phyloP scores from a whole-genome alignment of 2,113 vertebrate species.

The Craseonycteris thonglongyai region DNA sequence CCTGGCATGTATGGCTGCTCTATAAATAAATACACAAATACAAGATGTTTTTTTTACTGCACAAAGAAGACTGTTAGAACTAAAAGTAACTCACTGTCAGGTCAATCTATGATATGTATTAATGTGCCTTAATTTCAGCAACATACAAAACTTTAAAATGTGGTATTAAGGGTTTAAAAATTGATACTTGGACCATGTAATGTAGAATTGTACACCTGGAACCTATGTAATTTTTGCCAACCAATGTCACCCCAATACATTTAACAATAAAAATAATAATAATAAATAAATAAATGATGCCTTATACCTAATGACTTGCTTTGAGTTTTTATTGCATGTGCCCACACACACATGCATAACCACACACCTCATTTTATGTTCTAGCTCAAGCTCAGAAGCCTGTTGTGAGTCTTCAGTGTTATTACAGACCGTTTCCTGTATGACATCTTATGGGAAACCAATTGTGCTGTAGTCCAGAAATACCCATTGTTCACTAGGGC shows the following conservation, averaged over 20 bases:
- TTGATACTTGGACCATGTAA: too few relatives aligned
- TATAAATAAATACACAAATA: not conserved
- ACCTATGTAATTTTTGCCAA: too few relatives aligned
- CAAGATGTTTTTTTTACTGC: not conserved
- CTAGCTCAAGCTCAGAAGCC: conserved; percentile 52
- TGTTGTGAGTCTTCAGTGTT: conserved; percentile 55
- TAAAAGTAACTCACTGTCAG: not conserved
- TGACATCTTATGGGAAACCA: conserved; percentile 63
- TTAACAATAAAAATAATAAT: too few relatives aligned
- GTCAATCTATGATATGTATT: not conserved
- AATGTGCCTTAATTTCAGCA: not conserved
- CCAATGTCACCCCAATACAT: too few relatives aligned
- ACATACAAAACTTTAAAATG: not conserved
- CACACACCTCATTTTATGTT: not conserved
- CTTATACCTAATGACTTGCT: not conserved
- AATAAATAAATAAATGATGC: too few relatives aligned
- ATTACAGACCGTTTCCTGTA: conserved; percentile 64
- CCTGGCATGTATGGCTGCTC: not conserved
- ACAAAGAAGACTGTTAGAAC: not conserved
- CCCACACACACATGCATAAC: not conserved
- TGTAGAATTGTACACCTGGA: too few relatives aligned
- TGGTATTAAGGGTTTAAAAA: not conserved
- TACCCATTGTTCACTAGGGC: conserved; percentile 64
- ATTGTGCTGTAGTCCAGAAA: conserved; percentile 59
- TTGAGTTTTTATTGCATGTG: not conserved